Percentiles rank a stretch among this genome's conserved stretches.
These are phyloP conservation scores for Anastrepha obliqua DNA, from an alignment of 1,140 invertebrate species.

Conservation along the genomic window DNA sequence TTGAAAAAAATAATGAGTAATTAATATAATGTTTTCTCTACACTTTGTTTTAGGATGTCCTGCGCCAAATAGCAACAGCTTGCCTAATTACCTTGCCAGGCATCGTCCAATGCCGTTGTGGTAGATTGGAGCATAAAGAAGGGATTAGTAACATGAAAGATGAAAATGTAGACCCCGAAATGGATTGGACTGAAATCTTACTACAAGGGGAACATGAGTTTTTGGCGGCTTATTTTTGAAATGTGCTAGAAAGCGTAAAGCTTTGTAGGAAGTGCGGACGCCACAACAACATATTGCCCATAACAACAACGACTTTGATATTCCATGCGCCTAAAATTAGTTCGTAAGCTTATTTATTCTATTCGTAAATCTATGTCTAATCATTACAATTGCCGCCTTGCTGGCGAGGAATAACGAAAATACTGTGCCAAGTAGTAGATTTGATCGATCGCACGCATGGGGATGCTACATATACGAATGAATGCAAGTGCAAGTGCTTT, in stretches of 20 bases:
- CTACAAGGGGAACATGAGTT: not conserved
- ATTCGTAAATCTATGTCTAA: conserved; percentile 27
- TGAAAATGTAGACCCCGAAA: not conserved
- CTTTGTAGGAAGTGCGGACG: not conserved
- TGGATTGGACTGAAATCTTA: not conserved
- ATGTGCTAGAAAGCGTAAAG: not conserved
- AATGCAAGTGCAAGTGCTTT: not conserved
- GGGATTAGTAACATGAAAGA: not conserved
- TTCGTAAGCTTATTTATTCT: conserved; percentile 41
- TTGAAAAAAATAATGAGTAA: not conserved
- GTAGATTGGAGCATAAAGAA: conserved; percentile 58
- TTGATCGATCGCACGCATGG: not conserved
- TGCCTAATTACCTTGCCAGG: conserved; percentile 61
- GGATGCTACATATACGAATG: not conserved
- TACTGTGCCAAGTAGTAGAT: not conserved
- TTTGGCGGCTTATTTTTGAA: not conserved
- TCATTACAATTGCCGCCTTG: conserved; percentile 69
- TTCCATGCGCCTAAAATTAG: conserved; percentile 30
- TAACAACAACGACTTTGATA: not conserved
- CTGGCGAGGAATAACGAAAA: conserved; percentile 66
- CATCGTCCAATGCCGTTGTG: conserved; percentile 72
- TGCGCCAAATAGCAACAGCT: conserved; percentile 66
- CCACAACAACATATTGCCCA: not conserved
- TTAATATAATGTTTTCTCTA: not conserved
- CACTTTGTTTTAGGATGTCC: conserved; percentile 76